A percentile compares a stretch with the other conserved stretches of the same genome.
Conservation (phyloP, 1,140 invertebrate genomes). For the Zaprionus africanus region DNA sequence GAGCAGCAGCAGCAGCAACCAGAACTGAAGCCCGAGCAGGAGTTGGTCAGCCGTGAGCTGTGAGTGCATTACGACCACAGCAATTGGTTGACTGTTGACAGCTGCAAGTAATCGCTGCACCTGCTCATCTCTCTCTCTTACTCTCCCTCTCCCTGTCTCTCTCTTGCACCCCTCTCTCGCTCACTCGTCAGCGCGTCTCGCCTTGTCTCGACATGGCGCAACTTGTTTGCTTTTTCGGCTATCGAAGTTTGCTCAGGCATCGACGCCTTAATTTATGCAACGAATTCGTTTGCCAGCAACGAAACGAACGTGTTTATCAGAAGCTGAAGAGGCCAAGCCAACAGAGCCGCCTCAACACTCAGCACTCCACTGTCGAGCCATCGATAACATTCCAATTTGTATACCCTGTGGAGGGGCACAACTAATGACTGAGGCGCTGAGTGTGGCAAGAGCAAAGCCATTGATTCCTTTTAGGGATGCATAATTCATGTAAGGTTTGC, state of each 20-base stretch:
- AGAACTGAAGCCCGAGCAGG: not conserved
- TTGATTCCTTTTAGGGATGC: not conserved
- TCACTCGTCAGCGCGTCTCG: not conserved
- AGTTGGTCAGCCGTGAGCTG: conserved; percentile 3
- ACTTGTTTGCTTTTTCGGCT: conserved; percentile 23
- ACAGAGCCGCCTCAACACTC: conserved; percentile 7
- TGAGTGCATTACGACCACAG: conserved; percentile 20
- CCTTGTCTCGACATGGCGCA: not conserved
- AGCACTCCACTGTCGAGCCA: not conserved
- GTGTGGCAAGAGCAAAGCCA: not conserved
- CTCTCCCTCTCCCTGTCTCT: not conserved
- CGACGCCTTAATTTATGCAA: conserved; percentile 70
- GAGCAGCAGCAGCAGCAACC: not conserved
- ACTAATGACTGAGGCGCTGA: not conserved
- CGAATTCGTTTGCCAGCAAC: conserved; percentile 59
- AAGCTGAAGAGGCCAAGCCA: not conserved
- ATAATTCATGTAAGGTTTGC: too few relatives aligned
- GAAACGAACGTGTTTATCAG: conserved; percentile 71
- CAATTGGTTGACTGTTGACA: conserved; percentile 59
- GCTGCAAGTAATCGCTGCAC: conserved; percentile 45
- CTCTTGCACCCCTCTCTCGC: not conserved
- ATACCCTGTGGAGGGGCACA: not conserved
- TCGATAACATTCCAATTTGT: not conserved
- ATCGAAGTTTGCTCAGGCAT: conserved; percentile 66
- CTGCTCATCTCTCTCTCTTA: not conserved